Evolutionary conservation across 2,888 invertebrate species (phyloP).

Genomic region (Eueremaeus valkanovi): DNA sequence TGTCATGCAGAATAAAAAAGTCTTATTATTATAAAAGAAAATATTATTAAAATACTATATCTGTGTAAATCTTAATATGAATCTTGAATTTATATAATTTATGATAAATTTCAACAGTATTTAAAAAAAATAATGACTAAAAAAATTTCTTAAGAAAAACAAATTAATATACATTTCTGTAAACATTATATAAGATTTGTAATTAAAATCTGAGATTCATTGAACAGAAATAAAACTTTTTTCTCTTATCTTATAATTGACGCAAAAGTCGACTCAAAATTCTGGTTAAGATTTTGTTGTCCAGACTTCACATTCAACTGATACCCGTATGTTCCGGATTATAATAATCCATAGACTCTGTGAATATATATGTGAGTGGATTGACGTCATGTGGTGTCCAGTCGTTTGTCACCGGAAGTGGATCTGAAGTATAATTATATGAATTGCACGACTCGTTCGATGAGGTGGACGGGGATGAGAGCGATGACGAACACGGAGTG

Average conservation of each 20-base stretch:
- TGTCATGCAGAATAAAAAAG: not conserved
- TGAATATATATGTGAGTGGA: slow-evolving; percentile 29
- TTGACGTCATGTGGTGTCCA: slow-evolving; percentile 7
- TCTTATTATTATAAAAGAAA: not conserved
- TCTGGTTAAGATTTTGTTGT: too few relatives aligned
- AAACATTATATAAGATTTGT: not conserved
- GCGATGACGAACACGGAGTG: not conserved
- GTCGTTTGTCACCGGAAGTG: not conserved
- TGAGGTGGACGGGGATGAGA: slow-evolving; percentile 15
- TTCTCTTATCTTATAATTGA: not conserved
- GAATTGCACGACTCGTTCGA: slow-evolving; percentile 31
- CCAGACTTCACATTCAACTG: slow-evolving; percentile 5
- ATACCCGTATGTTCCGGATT: slow-evolving; percentile 21
- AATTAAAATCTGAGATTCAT: not conserved
- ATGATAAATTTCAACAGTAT: not conserved
- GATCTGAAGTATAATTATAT: not conserved
- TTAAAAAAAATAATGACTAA: not conserved
- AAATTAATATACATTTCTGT: not conserved
- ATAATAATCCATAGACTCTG: slow-evolving; percentile 15
- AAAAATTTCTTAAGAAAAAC: not conserved
- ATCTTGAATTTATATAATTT: not conserved
- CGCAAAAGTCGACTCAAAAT: too few relatives aligned
- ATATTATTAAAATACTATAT: not conserved
- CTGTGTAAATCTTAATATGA: not conserved
- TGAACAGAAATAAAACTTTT: not conserved